Evolutionary conservation across 1,140 invertebrate genomes (phyloP).

Genomic region (Neotoxoptera formosana): DNA sequence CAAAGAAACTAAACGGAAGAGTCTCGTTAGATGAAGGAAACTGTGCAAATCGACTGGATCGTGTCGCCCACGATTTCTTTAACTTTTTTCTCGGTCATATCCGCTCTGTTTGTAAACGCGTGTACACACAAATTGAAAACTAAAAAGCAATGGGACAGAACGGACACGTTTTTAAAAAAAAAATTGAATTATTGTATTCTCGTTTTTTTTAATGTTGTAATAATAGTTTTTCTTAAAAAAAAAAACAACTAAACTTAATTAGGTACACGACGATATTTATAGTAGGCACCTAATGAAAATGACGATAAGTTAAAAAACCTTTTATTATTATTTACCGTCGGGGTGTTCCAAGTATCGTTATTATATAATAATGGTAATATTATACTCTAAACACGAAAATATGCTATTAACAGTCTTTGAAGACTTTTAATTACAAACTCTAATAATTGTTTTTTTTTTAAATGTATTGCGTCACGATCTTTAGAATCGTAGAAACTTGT

Average conservation of each 20-base stretch:
- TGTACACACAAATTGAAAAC: neutral
- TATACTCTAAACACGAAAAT: neutral
- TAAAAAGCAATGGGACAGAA: conserved; percentile 29
- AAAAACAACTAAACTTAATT: neutral
- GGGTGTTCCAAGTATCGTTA: neutral
- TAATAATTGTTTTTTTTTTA: neutral
- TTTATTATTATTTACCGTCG: neutral
- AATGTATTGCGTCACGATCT: neutral
- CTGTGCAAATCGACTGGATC: conserved; percentile 36
- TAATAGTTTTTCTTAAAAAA: neutral
- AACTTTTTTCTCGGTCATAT: neutral
- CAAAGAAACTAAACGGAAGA: conserved; percentile 37
- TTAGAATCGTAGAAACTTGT: neutral
- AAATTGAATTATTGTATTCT: conserved; percentile 18
- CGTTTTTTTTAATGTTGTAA: neutral
- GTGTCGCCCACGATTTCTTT: conserved; percentile 9
- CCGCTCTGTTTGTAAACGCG: neutral
- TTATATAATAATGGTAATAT: neutral
- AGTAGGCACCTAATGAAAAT: neutral
- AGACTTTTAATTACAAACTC: neutral
- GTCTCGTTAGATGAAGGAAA: conserved; percentile 48
- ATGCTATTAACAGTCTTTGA: neutral
- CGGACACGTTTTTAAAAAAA: neutral
- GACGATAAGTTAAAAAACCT: neutral
- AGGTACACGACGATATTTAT: neutral